Evolutionary conservation across 1,140 invertebrate genomes (phyloP), one percentile per base, ranked within the genome.

Genomic region (Drosophila quadrilineata): DNA sequence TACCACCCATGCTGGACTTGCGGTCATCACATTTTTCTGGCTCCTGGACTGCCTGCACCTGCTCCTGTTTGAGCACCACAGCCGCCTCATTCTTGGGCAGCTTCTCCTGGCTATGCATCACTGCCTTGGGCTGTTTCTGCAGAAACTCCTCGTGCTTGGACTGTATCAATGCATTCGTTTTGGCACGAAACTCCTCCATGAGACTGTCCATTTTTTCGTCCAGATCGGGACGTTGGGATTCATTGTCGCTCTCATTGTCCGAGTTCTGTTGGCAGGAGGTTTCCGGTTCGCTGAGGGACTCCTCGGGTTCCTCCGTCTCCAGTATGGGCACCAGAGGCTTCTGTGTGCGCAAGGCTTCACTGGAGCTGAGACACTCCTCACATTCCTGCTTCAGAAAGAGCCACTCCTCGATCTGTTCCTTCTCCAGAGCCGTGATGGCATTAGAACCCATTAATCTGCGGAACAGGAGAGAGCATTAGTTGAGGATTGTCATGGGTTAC

Each of bases 361-460:
- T 93, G 46, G 90, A 92, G 74, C 93, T 93, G 17, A 96, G 92
- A 79, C 95, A 96, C 69, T 96, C 95, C 88, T 96, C 95, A 88
- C 95, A 96, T 87, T 96, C 95, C 63, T 95, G 94, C 88, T 96
- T 96, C 63, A 96, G 91, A 71, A 94, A 95, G 2, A 96, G 89
- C 95, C 95, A 96, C 58, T 95, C 93, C 80, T 95, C 94, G n/a
- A 96, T 95, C 89, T 95, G 94, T 77, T 94, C 94, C 45, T 87
- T 87, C 16, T 89, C 87, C 52, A 92, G 90, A 49, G 94, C 92
- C 4, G 93, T 91, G 36, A 96, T 87, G 24, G 91, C 90, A 66
- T 94, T 93, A 17, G 91, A 91, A 36, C 91, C 90, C 53, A 92
- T 89, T 46, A 90, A 58, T 59, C 88, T 89, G 17, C 3, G 8